Base-by-base conservation (phyloP, 2,113 vertebrate genomes). In the Zingel zingel region DNA sequence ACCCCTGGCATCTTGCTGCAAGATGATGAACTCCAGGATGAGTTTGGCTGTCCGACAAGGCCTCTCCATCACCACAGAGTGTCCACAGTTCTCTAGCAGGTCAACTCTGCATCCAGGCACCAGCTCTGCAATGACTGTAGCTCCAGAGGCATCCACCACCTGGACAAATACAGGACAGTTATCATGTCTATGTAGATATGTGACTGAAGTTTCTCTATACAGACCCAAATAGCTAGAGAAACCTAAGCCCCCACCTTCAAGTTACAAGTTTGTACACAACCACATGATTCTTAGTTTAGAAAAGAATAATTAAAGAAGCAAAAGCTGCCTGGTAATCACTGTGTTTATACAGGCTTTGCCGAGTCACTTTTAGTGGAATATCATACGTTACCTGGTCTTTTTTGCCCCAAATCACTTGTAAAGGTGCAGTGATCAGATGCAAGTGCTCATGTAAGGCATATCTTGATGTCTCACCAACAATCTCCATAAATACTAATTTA, bases 391-490 rank as follows among this genome's bases (percentile, higher is more conserved):
- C 95, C 95, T 95, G 94, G 74, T 96, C 95, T 91, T 97, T 96
- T 88, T 97, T 98, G 21, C 98, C 98, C 98, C 98, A 99, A 89
- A 99, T 98, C 84, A 99, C 94, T 92, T 98, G 98, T 0, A 97
- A 94, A 0, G 97, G 96, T 0, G 90, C 95, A 77, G 95, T 96
- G 90, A 99, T 99, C 90, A 96, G 96, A 88, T 92, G 94, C 94
- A 99, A 95, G 90, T 98, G 95, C 84, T 98, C 94, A 2, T 98
- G 96, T 66, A 99, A 95, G 53, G 94, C 93, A 74, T 96, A 95
- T 89, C 95, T 96, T 15, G 97, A 98, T 59, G 96, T 96, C 76
- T 98, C 97, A 83, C 74, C 91, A 45, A 74, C 80, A 4, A 99
- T 95, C 90, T 97, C 97, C 93, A 97, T 93, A 89, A 99, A 98